Percentiles rank a stretch among this genome's conserved stretches.
phyloP scores from a whole-genome alignment of 2,797 vertebrate species.

The Lepilemur ruficaudatus region DNA sequence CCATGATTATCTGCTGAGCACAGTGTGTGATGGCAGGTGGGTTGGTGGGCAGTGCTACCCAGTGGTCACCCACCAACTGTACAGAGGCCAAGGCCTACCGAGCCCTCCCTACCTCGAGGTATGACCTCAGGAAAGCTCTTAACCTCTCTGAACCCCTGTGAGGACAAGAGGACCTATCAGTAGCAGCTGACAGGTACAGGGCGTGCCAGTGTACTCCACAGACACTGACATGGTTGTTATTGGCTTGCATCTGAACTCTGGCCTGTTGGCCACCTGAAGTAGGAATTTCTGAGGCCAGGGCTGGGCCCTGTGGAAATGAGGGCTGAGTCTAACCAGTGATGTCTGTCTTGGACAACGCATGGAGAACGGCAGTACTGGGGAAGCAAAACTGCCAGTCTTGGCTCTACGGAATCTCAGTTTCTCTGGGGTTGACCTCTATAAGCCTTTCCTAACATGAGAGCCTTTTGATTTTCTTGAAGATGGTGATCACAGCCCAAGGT shows the following conservation, averaged over 20 bases:
- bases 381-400: too few relatives aligned
- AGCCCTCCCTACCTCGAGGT: too few relatives aligned
- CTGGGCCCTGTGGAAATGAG: not conserved
- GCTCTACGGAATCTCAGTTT: not conserved
- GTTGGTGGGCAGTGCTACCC: not conserved
- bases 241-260: not conserved
- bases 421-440: not conserved
- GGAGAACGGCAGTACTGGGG: not conserved
- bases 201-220: not conserved
- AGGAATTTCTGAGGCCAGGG: not conserved
- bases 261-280: not conserved
- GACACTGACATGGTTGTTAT: too few relatives aligned
- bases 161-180: not conserved
- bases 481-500: not conserved
- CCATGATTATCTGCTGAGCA: not conserved
- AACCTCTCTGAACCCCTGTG: not conserved
- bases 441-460: not conserved
- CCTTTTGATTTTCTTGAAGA: not conserved
- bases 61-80: not conserved
- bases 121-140: not conserved
- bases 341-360: not conserved
- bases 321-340: not conserved
- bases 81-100: not conserved
- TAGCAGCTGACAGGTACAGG: not conserved
- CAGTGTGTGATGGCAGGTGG: not conserved